These are phyloP conservation scores for Rattus rattus DNA, from an alignment of 2,113 vertebrate genomes.

Conservation along the genomic window DNA sequence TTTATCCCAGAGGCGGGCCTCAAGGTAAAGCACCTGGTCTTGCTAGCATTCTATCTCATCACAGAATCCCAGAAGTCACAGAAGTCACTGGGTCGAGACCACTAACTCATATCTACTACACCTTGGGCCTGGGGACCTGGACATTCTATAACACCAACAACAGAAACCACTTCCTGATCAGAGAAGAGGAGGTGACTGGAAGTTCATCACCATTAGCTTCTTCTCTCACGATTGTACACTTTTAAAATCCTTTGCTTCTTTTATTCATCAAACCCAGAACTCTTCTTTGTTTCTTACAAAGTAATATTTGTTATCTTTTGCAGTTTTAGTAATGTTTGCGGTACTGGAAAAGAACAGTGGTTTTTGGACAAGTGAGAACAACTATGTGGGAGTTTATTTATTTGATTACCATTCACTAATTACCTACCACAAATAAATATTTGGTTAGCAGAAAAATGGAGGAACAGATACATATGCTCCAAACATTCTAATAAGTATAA, in stretches of 20 bases:
- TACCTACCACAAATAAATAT: neutral
- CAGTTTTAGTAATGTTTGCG: neutral
- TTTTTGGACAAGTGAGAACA: slow-evolving; percentile 26
- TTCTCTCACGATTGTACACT: neutral
- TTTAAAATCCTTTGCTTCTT: neutral
- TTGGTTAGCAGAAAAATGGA: neutral
- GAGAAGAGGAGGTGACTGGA: neutral
- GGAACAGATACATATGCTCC: neutral
- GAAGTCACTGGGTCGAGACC: neutral
- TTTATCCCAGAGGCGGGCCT: neutral
- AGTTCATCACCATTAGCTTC: neutral
- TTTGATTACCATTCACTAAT: neutral
- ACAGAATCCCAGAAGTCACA: neutral
- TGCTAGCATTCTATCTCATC: neutral
- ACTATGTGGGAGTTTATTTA: neutral
- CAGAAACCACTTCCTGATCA: neutral
- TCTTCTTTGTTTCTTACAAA: neutral
- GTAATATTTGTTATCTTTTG: neutral
- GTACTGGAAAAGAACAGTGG: neutral
- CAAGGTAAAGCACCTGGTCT: neutral
- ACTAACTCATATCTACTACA: neutral
- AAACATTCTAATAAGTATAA: neutral
- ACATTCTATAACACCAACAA: neutral
- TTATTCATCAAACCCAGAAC: neutral
- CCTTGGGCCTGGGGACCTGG: neutral